Conservation (phyloP, 30 jellyfish, hydroid and myxozoan species). For the Rhopilema esculentum region DNA sequence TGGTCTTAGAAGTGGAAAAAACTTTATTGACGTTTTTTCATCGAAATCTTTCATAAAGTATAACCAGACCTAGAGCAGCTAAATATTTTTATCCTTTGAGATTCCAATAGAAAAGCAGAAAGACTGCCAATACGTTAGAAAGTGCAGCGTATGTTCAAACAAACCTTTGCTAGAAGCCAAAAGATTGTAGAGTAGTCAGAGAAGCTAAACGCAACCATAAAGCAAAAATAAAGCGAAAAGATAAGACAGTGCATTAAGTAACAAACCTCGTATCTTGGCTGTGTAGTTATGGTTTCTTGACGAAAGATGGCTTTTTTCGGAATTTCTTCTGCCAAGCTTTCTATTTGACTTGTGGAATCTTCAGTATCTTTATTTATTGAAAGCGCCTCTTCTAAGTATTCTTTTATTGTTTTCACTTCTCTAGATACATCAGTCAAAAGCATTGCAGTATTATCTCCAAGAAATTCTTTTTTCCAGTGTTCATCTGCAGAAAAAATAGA, state of each 20-base stretch:
- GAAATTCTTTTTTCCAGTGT: constrained; percentile 81
- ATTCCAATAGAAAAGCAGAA: too few species aligned
- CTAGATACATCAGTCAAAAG: constrained; percentile 82
- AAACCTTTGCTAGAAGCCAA: too few species aligned
- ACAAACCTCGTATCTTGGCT: neutral
- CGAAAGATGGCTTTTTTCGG: neutral
- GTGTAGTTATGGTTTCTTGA: neutral
- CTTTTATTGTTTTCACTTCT: constrained; percentile 62
- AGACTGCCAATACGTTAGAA: too few species aligned
- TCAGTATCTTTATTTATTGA: neutral
- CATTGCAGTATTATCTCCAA: constrained; percentile 83
- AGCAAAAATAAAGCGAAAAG: neutral
- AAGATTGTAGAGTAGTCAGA: neutral
- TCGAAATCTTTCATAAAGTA: too few species aligned
- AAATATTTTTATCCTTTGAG: too few species aligned
- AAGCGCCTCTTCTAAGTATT: constrained; percentile 7
- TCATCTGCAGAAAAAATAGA: constrained; percentile 53
- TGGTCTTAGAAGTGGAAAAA: too few species aligned
- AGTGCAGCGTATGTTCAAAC: too few species aligned
- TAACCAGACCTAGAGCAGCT: too few species aligned
- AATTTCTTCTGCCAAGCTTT: neutral
- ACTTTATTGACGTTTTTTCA: too few species aligned
- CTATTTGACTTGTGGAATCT: neutral
- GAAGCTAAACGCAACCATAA: neutral
- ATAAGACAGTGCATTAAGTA: neutral